A percentile compares a stretch with the other conserved stretches of the same genome.
Evolutionary conservation across 2,113 vertebrate genomes (phyloP).

Genomic region (Pantherophis guttatus): DNA sequence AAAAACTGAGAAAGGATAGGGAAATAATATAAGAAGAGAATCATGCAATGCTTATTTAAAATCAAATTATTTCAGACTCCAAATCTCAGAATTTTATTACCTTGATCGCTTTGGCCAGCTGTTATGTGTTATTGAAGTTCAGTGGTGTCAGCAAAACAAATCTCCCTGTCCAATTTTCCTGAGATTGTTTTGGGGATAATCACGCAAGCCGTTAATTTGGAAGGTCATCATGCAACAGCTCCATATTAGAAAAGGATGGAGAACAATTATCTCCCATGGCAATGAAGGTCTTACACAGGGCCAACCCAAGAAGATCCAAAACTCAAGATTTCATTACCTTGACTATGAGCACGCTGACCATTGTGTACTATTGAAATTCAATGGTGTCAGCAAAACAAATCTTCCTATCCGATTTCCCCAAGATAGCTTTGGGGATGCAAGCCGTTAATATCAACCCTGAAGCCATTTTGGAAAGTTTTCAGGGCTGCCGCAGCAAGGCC

Average conservation of each 20-base stretch:
- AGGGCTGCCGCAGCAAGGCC: too few relatives aligned
- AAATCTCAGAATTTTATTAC: neutral
- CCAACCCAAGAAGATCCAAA: neutral
- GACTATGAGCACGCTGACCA: neutral
- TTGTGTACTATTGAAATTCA: neutral
- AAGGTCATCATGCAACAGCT: neutral
- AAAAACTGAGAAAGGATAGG: slow-evolving; percentile 17
- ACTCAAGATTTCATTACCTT: neutral
- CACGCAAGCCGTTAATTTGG: neutral
- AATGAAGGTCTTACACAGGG: neutral
- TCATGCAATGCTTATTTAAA: slow-evolving; percentile 27
- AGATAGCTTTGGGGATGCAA: neutral
- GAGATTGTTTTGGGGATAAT: neutral
- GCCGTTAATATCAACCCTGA: neutral
- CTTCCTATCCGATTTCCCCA: neutral
- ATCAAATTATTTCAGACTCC: slow-evolving; percentile 21
- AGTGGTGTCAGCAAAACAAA: neutral
- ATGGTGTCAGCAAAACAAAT: neutral
- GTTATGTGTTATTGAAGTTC: neutral
- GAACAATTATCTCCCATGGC: neutral
- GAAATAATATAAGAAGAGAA: neutral
- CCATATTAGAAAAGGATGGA: neutral
- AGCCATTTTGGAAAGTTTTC: too few relatives aligned
- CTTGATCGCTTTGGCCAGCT: neutral
- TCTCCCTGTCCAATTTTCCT: neutral